A percentile compares a stretch with the other conserved stretches of the same genome.
phyloP scores from a whole-genome alignment of 2,888 invertebrate genomes.

The Hypercompe scribonia region DNA sequence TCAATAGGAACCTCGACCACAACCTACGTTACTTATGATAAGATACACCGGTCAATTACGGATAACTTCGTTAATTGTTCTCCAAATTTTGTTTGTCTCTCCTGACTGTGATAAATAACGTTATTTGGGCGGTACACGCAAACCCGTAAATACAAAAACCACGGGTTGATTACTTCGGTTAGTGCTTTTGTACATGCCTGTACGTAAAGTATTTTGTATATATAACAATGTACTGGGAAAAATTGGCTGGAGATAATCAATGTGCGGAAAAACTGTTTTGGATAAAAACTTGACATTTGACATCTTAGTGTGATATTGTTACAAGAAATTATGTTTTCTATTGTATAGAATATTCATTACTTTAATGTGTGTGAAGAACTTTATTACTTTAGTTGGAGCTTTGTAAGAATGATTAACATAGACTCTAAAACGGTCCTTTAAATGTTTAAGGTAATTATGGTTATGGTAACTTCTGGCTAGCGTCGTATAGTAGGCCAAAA shows the following conservation, averaged over 20 bases:
- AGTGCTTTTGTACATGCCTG: constrained; percentile 9
- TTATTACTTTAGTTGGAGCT: no score
- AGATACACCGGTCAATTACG: neutral
- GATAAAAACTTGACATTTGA: no score
- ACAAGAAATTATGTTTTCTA: no score
- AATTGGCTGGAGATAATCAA: neutral
- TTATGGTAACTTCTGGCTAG: no score
- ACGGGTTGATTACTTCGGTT: constrained; percentile 8
- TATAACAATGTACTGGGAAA: neutral
- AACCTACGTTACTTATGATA: neutral
- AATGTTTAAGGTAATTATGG: no score
- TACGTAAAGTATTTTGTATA: neutral
- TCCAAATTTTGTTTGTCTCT: constrained; percentile 21
- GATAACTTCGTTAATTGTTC: neutral
- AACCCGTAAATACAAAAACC: constrained; percentile 16
- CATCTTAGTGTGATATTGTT: no score
- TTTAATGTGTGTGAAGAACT: no score
- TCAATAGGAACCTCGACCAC: no score
- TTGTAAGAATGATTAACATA: no score
- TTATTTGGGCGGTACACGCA: constrained; percentile 25
- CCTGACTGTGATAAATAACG: constrained; percentile 27
- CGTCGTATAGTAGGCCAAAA: no score
- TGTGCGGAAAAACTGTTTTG: neutral
- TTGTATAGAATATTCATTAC: no score
- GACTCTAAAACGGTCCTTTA: no score